phyloP scores from a whole-genome alignment of 2,113 vertebrate genomes.

The Lophius piscatorius region DNA sequence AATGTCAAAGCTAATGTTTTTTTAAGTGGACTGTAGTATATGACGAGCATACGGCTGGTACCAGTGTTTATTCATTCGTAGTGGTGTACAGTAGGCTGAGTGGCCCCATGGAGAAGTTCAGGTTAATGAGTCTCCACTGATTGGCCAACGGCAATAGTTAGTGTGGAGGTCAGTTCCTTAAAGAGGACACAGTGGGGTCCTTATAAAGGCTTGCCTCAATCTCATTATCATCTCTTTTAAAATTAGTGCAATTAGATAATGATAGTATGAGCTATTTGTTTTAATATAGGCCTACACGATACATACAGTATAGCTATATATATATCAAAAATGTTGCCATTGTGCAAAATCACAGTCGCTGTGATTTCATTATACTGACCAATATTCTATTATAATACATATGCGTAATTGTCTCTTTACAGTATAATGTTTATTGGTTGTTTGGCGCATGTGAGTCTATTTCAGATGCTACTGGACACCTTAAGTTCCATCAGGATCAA shows the following conservation, averaged over 20 bases:
- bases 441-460: no score
- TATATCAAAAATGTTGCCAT: no score
- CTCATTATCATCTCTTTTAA: neutral
- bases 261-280: neutral
- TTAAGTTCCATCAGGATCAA: no score
- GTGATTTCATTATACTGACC: no score
- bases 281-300: no score
- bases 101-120: slow-evolving; percentile 35
- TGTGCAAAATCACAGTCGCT: no score
- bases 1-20: neutral
- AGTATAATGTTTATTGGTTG: no score
- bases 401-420: no score
- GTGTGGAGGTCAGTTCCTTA: slow-evolving; percentile 25
- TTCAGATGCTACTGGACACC: no score
- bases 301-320: no score
- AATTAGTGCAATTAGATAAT: no score
- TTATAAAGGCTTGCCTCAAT: neutral
- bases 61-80: slow-evolving; percentile 21
- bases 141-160: slow-evolving; percentile 28
- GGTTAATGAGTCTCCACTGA: slow-evolving; percentile 34
- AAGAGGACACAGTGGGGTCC: neutral
- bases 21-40: neutral
- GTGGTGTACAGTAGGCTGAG: slow-evolving; percentile 16
- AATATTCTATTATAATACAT: no score
- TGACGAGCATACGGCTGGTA: neutral